Evolutionary conservation across 2,888 invertebrate genomes (phyloP).

Genomic region (Glaucopsyche alexis): DNA sequence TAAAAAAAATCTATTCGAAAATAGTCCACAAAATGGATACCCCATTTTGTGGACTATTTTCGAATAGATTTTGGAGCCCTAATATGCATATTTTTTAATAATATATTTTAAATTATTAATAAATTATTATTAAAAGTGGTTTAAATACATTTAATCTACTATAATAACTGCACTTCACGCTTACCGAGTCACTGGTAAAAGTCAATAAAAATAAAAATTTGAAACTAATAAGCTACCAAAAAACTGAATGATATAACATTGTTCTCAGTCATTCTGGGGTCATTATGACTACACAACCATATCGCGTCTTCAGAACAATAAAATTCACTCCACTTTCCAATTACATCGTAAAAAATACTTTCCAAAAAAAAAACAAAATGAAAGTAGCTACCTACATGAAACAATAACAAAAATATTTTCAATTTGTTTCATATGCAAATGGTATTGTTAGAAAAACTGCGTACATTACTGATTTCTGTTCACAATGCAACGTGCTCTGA

Average conservation of each 20-base stretch:
- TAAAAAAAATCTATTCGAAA: too few species aligned
- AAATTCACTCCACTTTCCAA: conserved; percentile 26
- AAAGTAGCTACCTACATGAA: conserved; percentile 28
- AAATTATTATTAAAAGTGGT: too few species aligned
- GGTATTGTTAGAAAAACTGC: neutral
- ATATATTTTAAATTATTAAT: too few species aligned
- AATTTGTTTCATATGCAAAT: conserved; percentile 13
- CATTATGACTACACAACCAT: neutral
- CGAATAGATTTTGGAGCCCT: too few species aligned
- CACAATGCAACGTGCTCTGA: neutral
- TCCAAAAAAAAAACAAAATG: conserved; percentile 26
- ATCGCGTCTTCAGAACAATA: conserved; percentile 24
- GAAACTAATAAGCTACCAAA: neutral
- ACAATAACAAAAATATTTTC: conserved; percentile 18
- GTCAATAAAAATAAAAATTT: too few species aligned
- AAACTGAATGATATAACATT: neutral
- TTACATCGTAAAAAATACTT: conserved; percentile 27
- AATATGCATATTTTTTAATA: too few species aligned
- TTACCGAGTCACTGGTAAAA: too few species aligned
- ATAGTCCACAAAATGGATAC: too few species aligned
- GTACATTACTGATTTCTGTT: neutral
- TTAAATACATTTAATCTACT: too few species aligned
- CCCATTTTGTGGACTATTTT: too few species aligned
- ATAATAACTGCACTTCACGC: too few species aligned
- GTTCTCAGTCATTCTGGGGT: neutral